Evolutionary conservation across 2,888 invertebrate genomes (phyloP).

Genomic region (Andrena bucephala): DNA sequence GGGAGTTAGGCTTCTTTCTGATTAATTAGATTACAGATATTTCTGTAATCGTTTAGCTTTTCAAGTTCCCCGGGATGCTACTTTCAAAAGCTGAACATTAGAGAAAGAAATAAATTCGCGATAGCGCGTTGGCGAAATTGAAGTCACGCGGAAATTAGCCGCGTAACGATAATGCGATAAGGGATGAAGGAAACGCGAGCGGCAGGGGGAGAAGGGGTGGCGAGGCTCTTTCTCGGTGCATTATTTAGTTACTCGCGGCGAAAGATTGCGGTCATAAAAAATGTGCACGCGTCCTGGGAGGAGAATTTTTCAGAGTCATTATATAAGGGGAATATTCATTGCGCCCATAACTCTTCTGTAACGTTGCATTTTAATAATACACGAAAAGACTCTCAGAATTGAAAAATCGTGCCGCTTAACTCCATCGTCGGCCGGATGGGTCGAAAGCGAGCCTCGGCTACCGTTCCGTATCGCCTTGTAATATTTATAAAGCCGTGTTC

Average conservation of each 20-base stretch:
- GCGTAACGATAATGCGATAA: constrained; percentile 48
- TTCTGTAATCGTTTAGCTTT: too few species aligned
- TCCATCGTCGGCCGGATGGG: constrained; percentile 57
- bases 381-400: constrained; percentile 71
- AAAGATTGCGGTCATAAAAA: constrained; percentile 66
- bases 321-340: constrained; percentile 73
- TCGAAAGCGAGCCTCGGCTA: constrained; percentile 44
- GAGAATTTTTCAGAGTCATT: constrained; percentile 69
- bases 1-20: too few species aligned
- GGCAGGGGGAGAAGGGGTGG: constrained; percentile 8
- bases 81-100: constrained; percentile 35
- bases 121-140: constrained; percentile 12
- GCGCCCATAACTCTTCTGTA: constrained; percentile 66
- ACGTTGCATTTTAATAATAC: constrained; percentile 74
- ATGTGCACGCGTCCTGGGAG: constrained; percentile 62
- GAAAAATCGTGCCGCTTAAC: constrained; percentile 72
- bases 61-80: too few species aligned
- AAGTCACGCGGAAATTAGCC: constrained; percentile 40
- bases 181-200: neutral
- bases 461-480: constrained; percentile 22
- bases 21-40: too few species aligned
- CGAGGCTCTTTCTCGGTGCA: constrained; percentile 40
- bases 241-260: constrained; percentile 64
- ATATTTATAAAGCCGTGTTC: constrained; percentile 31
- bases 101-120: constrained; percentile 10